phyloP scores from a whole-genome alignment of 2,888 invertebrate genomes.

The Melinaea menophilus region DNA sequence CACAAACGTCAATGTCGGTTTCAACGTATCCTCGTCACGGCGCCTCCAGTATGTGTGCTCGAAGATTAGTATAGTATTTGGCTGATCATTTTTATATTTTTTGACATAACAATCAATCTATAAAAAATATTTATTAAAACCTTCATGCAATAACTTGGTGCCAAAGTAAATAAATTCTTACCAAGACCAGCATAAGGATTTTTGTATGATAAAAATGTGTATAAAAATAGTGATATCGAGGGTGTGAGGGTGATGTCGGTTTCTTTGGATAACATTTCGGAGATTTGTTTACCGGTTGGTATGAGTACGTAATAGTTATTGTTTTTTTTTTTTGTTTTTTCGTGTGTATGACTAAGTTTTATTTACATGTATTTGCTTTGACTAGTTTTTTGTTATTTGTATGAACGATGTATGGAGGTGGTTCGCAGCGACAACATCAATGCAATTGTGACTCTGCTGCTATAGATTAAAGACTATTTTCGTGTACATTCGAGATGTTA shows the following conservation, averaged over 20 bases:
- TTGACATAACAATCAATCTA: too few relatives aligned
- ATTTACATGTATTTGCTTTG: slow-evolving; percentile 36
- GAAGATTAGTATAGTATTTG: too few relatives aligned
- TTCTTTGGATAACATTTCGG: slow-evolving; percentile 42
- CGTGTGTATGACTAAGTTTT: slow-evolving; percentile 24
- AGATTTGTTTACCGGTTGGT: slow-evolving; percentile 58
- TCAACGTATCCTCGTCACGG: too few relatives aligned
- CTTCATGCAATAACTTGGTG: too few relatives aligned
- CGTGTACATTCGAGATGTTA: slow-evolving; percentile 8
- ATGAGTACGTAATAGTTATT: slow-evolving; percentile 37
- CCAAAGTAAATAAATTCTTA: too few relatives aligned
- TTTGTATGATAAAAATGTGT: background rate
- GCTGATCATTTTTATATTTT: too few relatives aligned
- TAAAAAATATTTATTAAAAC: too few relatives aligned
- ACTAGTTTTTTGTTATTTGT: slow-evolving; percentile 21
- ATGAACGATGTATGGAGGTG: slow-evolving; percentile 10
- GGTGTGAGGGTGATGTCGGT: background rate
- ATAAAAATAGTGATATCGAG: background rate
- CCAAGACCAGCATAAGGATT: too few relatives aligned
- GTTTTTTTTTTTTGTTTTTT: slow-evolving; percentile 33
- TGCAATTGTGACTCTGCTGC: slow-evolving; percentile 2
- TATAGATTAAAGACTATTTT: slow-evolving; percentile 3
- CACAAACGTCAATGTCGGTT: too few relatives aligned
- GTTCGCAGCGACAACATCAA: slow-evolving; percentile 6
- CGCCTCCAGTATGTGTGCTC: too few relatives aligned